Base-by-base conservation (phyloP, 2,113 vertebrate genomes). In the Pholis gunnellus region DNA sequence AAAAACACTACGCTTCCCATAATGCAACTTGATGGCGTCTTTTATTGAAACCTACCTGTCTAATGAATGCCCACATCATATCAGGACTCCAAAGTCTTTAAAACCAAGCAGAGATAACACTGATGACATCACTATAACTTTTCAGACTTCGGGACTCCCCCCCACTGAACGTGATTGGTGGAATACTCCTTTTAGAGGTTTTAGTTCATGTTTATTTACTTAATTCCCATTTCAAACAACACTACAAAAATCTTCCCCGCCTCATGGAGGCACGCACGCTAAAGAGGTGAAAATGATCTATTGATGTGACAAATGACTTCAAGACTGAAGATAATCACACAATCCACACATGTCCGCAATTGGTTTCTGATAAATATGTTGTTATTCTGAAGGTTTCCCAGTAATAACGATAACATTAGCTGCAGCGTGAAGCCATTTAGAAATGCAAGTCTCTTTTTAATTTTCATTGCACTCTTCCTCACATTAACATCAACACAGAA, bases 401-500 rank as follows among this genome's bases (percentile, higher is more conserved):
- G 13, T 31, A 46, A 54, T 56, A 50, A 66, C 20, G 34, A 31
- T n/a, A 65, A 44, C 67, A 22, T 25, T 25, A 60, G 22, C 27
- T 56, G 31, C 4, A 22, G 31, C 29, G 20, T 36, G 22, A 63
- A 73, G 31, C 50, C 9, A 63, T 66, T 34, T 17, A 40, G 48
- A 74, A 38, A 72, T 25, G 13, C 1, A 11, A 34, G 36, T 48
- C 66, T 79, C 29, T 52, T 61, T 71, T 13, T 76, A 52, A 52
- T 77, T 82, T 86, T 54, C 8, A 63, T n/a, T 79, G 83, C 81
- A 79, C 7, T 54, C 56, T 20, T 77, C 36, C n/a, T 64, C 57
- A 22, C 68, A 69, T 88, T 66, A 59, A 79, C 72, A 48, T 84
- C 61, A 84, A 73, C 78, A 78, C 82, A 85, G 73, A 78, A 69